Evolutionary conservation across 2,797 vertebrate species (phyloP), one percentile per base, ranked within the genome.

Genomic region (Leptodactylus fallax): DNA sequence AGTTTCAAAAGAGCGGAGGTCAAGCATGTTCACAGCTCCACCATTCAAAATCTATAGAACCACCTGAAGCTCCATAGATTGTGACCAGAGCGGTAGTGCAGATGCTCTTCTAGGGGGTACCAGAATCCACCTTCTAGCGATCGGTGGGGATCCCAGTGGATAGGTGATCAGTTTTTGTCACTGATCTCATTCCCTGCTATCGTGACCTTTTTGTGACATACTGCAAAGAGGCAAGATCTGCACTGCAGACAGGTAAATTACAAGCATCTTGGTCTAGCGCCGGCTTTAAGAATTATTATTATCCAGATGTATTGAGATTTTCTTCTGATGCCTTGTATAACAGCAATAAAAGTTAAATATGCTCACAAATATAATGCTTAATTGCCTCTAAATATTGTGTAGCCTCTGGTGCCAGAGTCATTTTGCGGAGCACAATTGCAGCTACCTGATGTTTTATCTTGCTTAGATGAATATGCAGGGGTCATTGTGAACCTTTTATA

Each of bases 401-500:
- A 45, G 78, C 58, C 27, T 61, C 79, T 81, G 45, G 55, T 81
- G 79, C 79, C 79, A 81, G 58, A 63, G 63, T 14, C 56, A 1
- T 63, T 81, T 81, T 47, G 36, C 58, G 12, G 58, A 21, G 55
- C 58, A 81, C 56, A 81, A 63, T 45, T 81, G 78, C 27, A 61
- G 56, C 58, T 61, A 81, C 58, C 79, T 63, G 78, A 81, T 81
- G 79, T 81, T 81, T 80, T 81, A 80, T 81, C 79, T 81, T 61
- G 79, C 58, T 61, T 63, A 61, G 56, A 81, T 61, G 36, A 60
- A 61, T 81, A 47, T 61, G 45, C 36, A 47, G 58, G 79, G 79
- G 79, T 80, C 79, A 81, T 81, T 81, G 74, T 51, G 49, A 77
- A 77, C 74, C 74, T 77, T 47, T 81, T 61, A 61, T 36, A 80